Conservation (phyloP, 2,888 invertebrate genomes). For the Pseudococcus longispinus region DNA sequence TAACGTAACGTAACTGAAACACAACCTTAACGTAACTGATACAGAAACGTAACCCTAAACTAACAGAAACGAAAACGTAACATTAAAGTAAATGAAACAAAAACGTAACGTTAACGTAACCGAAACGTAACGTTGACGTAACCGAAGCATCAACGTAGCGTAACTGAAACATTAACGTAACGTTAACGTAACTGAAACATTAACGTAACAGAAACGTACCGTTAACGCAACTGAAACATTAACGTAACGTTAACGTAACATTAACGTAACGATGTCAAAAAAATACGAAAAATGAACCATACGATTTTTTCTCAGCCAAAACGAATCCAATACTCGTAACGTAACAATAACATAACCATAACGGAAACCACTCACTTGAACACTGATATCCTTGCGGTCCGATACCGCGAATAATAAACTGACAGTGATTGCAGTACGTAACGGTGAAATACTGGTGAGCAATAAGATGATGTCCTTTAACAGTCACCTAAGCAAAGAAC, state of each 20-base stretch:
- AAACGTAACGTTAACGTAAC: too few relatives aligned
- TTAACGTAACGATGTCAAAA: not conserved
- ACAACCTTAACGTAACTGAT: too few relatives aligned
- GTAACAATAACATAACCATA: not conserved
- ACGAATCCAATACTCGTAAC: not conserved
- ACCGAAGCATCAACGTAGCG: not conserved
- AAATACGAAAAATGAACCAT: too few relatives aligned
- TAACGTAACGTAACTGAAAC: too few relatives aligned
- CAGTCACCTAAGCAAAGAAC: constrained; percentile 67
- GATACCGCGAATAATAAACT: constrained; percentile 90
- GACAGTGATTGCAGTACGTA: constrained; percentile 92
- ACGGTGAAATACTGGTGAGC: constrained; percentile 88
- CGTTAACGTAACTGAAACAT: not conserved
- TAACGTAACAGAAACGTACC: not conserved
- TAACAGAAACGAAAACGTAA: too few relatives aligned
- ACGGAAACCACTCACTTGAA: constrained; percentile 71
- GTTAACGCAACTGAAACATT: not conserved
- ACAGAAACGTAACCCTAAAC: too few relatives aligned
- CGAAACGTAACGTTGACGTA: constrained; percentile 8
- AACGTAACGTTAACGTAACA: not conserved
- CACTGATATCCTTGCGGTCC: constrained; percentile 97
- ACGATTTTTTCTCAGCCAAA: too few relatives aligned
- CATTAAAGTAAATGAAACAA: too few relatives aligned
- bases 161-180: too few relatives aligned
- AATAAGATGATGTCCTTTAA: constrained; percentile 89